Base-by-base conservation (phyloP, 2,888 invertebrate species). In the Melinaea menophilus region DNA sequence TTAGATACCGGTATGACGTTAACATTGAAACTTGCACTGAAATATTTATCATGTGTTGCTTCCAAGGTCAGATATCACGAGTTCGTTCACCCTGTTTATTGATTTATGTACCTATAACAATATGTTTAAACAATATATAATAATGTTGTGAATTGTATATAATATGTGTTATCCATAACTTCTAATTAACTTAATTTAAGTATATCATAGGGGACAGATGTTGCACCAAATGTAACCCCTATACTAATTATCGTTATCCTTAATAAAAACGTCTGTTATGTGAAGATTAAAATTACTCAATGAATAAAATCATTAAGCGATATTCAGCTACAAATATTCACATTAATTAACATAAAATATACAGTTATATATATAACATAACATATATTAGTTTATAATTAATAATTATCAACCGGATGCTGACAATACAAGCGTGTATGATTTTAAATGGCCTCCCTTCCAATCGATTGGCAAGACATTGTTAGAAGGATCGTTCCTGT, bases 381-480 rank as follows among this genome's bases (percentile, higher is more conserved):
- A 37, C 37, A 37, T 7, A 37, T 22, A 37, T 37, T 37, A 5
- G 7, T 7, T 37, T 37, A 37, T 37, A 37, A 37, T 7, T 37
- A 37, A 37, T 37, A 37, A 37, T 37, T 35, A 54, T 56, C 35
- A 59, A 48, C 56, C 35, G 58, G 48, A 47, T 58, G 47, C 60
- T 61, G 58, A 56, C 55, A 56, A 60, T 54, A 58, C 60, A 45
- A 56, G 63, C 58, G 5, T 37, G 37, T 5, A 37, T 4, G 5
- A 37, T 37, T 61, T 63, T 59, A 54, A 63, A 64, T 47, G 55
- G 63, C 59, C 62, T 67, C 65, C 78, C 76, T 77, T 85, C 76
- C 80, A 88, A 90, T 90, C 81, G 90, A 90, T 89, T 85, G 79
- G 80, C 79, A 77, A 77, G 76, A 73, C 80, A 82, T 85, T 84